A percentile compares a stretch with the other conserved stretches of the same genome.
These are phyloP conservation scores for Chaetodon auriga DNA, from an alignment of 2,113 vertebrate species.

Conservation along the genomic window DNA sequence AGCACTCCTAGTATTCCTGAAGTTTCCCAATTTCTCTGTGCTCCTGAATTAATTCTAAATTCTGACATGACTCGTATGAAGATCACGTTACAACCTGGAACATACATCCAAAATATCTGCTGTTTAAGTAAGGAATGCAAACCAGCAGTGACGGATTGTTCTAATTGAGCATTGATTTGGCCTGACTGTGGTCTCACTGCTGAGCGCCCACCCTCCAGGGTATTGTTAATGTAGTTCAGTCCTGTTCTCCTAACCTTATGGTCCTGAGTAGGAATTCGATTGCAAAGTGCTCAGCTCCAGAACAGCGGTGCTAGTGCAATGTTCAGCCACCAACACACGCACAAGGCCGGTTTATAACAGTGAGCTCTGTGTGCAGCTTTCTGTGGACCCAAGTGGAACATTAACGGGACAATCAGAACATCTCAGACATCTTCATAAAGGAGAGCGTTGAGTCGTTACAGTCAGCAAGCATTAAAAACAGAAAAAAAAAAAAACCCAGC, in stretches of 20 bases:
- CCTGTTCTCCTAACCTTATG: conserved; percentile 29
- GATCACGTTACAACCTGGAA: background rate
- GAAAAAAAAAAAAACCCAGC: too few relatives aligned
- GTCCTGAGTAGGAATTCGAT: conserved; percentile 9
- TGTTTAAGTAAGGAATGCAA: background rate
- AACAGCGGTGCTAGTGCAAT: background rate
- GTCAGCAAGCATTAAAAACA: background rate
- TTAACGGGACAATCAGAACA: background rate
- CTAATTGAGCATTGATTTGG: conserved; percentile 46
- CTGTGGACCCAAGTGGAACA: too few relatives aligned
- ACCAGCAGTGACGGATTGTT: conserved; percentile 26
- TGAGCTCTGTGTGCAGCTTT: background rate
- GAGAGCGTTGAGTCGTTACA: too few relatives aligned
- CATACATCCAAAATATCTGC: background rate
- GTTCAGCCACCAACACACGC: background rate
- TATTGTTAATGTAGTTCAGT: conserved; percentile 42
- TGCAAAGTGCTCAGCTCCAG: background rate
- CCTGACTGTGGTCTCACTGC: conserved; percentile 1
- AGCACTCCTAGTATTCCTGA: too few relatives aligned
- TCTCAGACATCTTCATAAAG: background rate
- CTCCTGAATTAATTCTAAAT: too few relatives aligned
- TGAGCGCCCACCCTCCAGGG: conserved; percentile 22
- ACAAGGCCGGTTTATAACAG: background rate
- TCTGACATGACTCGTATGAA: too few relatives aligned
- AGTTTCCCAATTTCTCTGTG: too few relatives aligned